Evolutionary conservation across 2,888 invertebrate genomes (phyloP).

Genomic region (Brachylomia viminalis): DNA sequence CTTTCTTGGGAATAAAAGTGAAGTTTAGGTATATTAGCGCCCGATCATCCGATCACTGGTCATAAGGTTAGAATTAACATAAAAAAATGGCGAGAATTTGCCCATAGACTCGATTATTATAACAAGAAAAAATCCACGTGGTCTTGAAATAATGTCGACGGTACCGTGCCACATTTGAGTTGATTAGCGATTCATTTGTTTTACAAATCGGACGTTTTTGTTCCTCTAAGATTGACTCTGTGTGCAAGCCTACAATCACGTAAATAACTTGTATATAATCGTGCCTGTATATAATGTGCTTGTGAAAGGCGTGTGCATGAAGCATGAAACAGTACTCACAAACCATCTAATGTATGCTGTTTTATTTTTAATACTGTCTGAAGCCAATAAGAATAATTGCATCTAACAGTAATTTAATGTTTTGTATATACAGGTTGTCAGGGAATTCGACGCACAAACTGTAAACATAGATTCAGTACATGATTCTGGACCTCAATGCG

Average conservation of each 20-base stretch:
- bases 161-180: not conserved
- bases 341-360: slow-evolving; percentile 12
- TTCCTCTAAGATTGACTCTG: not conserved
- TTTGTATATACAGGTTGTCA: slow-evolving; percentile 41
- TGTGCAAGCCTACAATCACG: slow-evolving; percentile 8
- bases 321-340: slow-evolving; percentile 50
- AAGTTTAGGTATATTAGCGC: no score
- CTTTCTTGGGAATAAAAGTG: no score
- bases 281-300: slow-evolving; percentile 35
- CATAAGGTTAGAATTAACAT: no score
- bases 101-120: not conserved
- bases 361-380: slow-evolving; percentile 27
- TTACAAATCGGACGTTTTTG: not conserved
- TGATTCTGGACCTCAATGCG: no score
- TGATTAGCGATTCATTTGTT: not conserved
- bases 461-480: no score
- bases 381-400: slow-evolving; percentile 29
- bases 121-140: not conserved
- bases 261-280: slow-evolving; percentile 31
- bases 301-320: slow-evolving; percentile 60
- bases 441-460: no score
- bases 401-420: slow-evolving; percentile 11
- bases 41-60: no score
- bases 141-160: not conserved
- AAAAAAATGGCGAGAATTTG: no score